phyloP scores from a whole-genome alignment of 1,140 invertebrate species.

The Campoletis sonorensis region DNA sequence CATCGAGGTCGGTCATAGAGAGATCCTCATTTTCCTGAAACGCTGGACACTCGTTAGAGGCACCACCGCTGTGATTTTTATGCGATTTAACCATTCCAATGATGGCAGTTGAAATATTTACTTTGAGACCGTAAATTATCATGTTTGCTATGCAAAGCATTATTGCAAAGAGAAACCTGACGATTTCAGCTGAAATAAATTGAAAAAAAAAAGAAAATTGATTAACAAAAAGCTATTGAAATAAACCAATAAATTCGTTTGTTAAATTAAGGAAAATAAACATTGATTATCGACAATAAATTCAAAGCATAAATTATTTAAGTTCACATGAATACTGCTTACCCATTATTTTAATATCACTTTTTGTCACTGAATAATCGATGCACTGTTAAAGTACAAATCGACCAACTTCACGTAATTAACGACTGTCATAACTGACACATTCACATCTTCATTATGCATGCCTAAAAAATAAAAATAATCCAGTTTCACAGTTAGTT shows the following conservation, averaged over 20 bases:
- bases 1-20: constrained; percentile 74
- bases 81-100: constrained; percentile 90
- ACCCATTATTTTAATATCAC: constrained; percentile 30
- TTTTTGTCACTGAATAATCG: neutral
- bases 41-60: constrained; percentile 57
- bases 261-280: no score
- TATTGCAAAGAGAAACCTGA: constrained; percentile 70
- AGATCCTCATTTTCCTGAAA: constrained; percentile 36
- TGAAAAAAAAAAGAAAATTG: constrained; percentile 5
- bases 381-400: neutral
- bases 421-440: neutral
- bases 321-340: neutral
- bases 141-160: constrained; percentile 75
- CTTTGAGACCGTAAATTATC: constrained; percentile 91
- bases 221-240: no score
- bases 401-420: neutral
- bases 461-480: no score
- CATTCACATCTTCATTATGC: neutral
- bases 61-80: constrained; percentile 68
- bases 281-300: neutral
- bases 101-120: constrained; percentile 90
- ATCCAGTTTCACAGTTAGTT: no score
- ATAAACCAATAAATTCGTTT: no score
- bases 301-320: constrained; percentile 6
- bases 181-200: constrained; percentile 57